phyloP scores from a whole-genome alignment of 2,113 vertebrate genomes.

The Parotia lawesii region DNA sequence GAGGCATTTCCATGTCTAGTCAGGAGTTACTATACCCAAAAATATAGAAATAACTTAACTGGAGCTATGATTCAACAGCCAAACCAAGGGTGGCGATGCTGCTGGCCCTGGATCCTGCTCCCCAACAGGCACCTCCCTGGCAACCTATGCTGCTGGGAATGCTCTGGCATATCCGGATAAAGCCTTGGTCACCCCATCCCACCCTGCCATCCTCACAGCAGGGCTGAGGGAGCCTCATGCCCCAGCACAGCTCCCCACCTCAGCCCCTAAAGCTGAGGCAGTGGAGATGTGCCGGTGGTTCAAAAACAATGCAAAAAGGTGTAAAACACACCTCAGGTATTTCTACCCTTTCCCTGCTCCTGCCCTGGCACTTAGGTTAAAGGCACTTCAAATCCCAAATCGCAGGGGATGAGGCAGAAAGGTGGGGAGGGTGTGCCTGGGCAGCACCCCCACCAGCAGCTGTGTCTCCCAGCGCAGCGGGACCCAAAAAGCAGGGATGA shows the following conservation, averaged over 20 bases:
- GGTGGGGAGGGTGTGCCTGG: not conserved
- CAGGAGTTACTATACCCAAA: not conserved
- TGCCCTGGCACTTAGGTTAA: not conserved
- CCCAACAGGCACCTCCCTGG: not conserved
- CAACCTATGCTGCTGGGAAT: not conserved
- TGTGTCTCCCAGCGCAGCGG: fast-evolving
- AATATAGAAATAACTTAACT: slow-evolving; percentile 1
- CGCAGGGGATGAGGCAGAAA: not conserved
- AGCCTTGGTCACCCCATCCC: not conserved
- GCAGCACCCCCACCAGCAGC: not conserved
- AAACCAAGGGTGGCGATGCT: not conserved
- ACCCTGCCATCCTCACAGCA: not conserved
- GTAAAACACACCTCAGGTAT: not conserved
- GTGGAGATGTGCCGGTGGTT: not conserved
- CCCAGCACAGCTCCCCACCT: not conserved
- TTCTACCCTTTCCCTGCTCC: not conserved
- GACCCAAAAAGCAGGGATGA: not conserved
- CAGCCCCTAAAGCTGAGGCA: not conserved
- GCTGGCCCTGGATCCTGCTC: not conserved
- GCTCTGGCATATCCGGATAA: not conserved
- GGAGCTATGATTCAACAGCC: not conserved
- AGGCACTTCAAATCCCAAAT: not conserved
- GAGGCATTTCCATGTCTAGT: not conserved
- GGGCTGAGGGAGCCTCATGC: not conserved
- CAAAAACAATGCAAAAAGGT: not conserved